A percentile compares a stretch with the other conserved stretches of the same genome.
These are phyloP conservation scores for Ammodytes dubius DNA, from an alignment of 2,113 vertebrate genomes.

Conservation along the genomic window DNA sequence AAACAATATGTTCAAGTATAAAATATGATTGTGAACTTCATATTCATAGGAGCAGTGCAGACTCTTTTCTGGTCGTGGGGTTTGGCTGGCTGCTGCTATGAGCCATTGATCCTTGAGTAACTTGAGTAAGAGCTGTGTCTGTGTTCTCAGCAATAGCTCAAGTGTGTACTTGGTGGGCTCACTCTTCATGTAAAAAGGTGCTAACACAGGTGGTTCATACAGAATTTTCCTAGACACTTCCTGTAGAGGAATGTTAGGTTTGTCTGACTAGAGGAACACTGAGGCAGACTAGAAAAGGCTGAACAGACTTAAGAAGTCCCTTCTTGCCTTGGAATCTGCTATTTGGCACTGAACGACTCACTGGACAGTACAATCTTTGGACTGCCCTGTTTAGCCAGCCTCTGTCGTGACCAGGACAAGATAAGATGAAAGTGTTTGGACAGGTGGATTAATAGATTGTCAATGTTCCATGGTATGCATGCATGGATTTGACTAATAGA, in stretches of 20 bases:
- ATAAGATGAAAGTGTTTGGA: constrained; percentile 6
- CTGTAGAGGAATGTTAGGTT: constrained; percentile 17
- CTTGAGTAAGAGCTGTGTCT: neutral
- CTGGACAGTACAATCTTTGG: neutral
- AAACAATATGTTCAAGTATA: neutral
- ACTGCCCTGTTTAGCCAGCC: neutral
- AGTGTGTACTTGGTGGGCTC: neutral
- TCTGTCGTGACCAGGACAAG: neutral
- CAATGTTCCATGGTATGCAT: constrained; percentile 16
- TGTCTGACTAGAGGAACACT: neutral
- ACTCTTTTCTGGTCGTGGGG: neutral
- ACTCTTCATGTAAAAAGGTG: constrained; percentile 6
- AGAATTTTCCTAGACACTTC: neutral
- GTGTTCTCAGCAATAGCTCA: neutral
- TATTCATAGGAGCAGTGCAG: neutral
- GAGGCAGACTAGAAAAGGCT: neutral
- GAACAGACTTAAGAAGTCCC: constrained; percentile 27
- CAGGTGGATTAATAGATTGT: constrained; percentile 13
- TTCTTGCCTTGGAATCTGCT: neutral
- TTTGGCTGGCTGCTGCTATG: neutral
- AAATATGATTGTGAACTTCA: neutral
- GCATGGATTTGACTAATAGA: constrained; percentile 22
- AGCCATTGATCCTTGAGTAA: neutral
- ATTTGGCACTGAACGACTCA: neutral
- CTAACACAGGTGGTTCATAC: constrained; percentile 2